A percentile compares a stretch with the other conserved stretches of the same genome.
Evolutionary conservation across 2,888 invertebrate genomes (phyloP).

Genomic region (Aleiodes leptofemur): DNA sequence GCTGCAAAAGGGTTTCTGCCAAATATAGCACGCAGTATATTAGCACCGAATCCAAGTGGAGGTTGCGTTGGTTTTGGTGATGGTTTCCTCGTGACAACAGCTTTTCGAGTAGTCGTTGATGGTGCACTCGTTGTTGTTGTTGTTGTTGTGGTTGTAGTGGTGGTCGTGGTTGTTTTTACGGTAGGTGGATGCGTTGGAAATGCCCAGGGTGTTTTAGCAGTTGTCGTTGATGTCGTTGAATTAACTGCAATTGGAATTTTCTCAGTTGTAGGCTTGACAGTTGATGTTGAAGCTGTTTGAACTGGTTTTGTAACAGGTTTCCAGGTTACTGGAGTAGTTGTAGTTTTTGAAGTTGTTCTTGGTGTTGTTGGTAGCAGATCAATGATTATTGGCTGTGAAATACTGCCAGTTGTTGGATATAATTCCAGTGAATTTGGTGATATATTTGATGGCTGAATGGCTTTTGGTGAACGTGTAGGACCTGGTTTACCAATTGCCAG

Average conservation of each 20-base stretch:
- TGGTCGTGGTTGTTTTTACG: slow-evolving; percentile 38
- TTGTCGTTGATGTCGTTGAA: slow-evolving; percentile 47
- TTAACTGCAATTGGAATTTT: slow-evolving; percentile 46
- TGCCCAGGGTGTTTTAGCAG: slow-evolving; percentile 51
- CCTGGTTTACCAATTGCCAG: slow-evolving; percentile 67
- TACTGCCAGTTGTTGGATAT: slow-evolving; percentile 46
- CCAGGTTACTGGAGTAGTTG: slow-evolving; percentile 54
- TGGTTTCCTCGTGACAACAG: slow-evolving; percentile 55
- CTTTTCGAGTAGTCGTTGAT: slow-evolving; percentile 52
- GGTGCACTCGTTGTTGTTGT: slow-evolving; percentile 50
- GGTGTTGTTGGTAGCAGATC: slow-evolving; percentile 62
- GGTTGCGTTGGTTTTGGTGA: slow-evolving; percentile 70
- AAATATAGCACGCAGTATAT: slow-evolving; percentile 67
- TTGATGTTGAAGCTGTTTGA: slow-evolving; percentile 40
- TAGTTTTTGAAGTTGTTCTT: slow-evolving; percentile 50
- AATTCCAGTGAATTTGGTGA: slow-evolving; percentile 61
- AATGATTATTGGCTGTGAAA: slow-evolving; percentile 64
- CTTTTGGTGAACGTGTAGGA: slow-evolving; percentile 70
- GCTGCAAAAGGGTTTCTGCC: slow-evolving; percentile 64
- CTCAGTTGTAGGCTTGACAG: slow-evolving; percentile 41
- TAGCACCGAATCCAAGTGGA: slow-evolving; percentile 67
- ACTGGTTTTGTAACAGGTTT: slow-evolving; percentile 55
- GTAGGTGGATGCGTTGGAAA: slow-evolving; percentile 49
- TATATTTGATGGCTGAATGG: slow-evolving; percentile 61
- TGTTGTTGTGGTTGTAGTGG: slow-evolving; percentile 43